Conservation (phyloP, 2,888 invertebrate genomes). For the Penaeus monodon region DNA sequence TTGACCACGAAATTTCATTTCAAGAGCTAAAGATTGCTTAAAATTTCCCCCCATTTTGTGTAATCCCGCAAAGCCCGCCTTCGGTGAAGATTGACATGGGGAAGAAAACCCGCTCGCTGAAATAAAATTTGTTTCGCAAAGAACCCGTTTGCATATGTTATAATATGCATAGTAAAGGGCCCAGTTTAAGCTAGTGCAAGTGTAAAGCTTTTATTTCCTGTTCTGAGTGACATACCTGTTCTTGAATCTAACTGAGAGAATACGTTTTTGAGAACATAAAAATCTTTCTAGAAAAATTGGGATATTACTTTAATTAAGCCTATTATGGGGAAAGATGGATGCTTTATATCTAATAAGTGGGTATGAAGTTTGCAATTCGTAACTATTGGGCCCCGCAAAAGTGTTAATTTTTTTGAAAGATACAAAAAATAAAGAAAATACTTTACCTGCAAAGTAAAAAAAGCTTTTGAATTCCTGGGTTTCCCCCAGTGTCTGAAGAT, state of each 20-base stretch:
- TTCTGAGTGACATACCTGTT: too few relatives aligned
- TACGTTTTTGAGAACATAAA: too few relatives aligned
- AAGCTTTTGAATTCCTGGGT: conserved; percentile 78
- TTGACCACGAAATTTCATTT: conserved; percentile 75
- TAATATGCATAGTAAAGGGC: background rate
- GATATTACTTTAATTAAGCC: too few relatives aligned
- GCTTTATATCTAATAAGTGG: too few relatives aligned
- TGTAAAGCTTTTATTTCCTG: too few relatives aligned
- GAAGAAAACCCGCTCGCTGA: conserved; percentile 76
- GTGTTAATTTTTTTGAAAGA: background rate
- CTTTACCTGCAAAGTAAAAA: conserved; percentile 73
- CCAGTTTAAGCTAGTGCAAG: background rate
- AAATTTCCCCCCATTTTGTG: conserved; percentile 72
- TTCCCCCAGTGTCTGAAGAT: conserved; percentile 76
- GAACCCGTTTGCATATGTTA: conserved; percentile 60
- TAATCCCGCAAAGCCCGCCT: conserved; percentile 79
- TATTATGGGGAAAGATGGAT: too few relatives aligned
- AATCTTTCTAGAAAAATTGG: too few relatives aligned
- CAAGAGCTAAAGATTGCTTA: conserved; percentile 73
- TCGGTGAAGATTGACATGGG: conserved; percentile 78
- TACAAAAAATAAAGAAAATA: background rate
- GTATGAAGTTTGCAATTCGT: too few relatives aligned
- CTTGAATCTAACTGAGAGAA: too few relatives aligned
- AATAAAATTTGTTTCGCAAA: conserved; percentile 75
- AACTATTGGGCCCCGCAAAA: background rate